Evolutionary conservation across 2,113 vertebrate genomes (phyloP).

Genomic region (Halcyon senegalensis): DNA sequence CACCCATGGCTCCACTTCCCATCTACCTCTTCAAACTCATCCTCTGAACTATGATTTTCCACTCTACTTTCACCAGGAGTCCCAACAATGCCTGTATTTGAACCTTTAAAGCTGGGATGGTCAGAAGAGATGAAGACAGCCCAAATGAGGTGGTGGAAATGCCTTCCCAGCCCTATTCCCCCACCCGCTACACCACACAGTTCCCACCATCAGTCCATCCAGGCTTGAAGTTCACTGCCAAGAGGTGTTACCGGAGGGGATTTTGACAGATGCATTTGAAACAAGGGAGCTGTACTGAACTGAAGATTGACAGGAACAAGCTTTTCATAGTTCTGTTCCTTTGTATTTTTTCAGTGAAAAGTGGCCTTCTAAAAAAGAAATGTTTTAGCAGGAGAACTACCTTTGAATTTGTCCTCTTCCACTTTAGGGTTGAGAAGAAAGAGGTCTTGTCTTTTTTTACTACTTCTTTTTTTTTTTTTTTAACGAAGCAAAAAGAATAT

Average conservation of each 20-base stretch:
- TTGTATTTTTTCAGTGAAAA: background rate
- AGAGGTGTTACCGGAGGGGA: background rate
- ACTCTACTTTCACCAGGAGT: too few species aligned
- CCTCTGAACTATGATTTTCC: background rate
- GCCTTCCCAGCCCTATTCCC: background rate
- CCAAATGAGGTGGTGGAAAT: background rate
- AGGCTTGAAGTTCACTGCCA: background rate
- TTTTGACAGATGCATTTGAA: background rate
- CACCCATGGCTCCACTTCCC: accelerated
- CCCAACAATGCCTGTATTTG: accelerated
- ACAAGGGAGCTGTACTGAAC: background rate
- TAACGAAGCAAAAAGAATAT: background rate
- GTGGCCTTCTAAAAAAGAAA: background rate
- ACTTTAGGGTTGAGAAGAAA: background rate
- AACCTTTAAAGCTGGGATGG: too few species aligned
- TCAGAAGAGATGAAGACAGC: too few species aligned
- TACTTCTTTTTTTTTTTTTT: background rate
- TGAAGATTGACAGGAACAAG: slow-evolving; percentile 1
- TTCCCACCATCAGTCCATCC: background rate
- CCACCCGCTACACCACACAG: accelerated
- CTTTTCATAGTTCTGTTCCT: background rate
- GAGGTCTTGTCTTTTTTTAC: background rate
- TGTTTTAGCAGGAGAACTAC: background rate
- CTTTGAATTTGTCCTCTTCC: slow-evolving; percentile 30
- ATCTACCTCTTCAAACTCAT: background rate